Base-by-base conservation (phyloP, 2,113 vertebrate genomes). In the Sterna hirundo region DNA sequence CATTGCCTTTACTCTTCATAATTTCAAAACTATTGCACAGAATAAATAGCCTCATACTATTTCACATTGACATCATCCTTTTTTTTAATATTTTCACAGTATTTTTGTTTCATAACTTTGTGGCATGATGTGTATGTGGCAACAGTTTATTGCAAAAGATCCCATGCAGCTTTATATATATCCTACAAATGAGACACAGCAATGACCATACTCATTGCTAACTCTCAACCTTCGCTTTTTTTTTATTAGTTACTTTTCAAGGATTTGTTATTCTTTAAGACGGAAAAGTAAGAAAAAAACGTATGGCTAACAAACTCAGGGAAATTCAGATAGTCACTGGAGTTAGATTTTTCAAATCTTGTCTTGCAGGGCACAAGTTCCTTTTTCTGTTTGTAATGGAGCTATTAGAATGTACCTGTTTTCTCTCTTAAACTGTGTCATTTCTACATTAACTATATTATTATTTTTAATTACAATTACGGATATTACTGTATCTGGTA, bases 141-240 rank as follows among this genome's bases (percentile, higher is more conserved):
- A 96, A 94, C 18, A 90, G 32, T 78, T 78, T 38, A 79, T 95
- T 93, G 68, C 94, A 90, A 86, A 88, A 95, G 75, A 86, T 74
- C 11, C 13, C 52, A 12, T 55, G 47, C 27, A 54, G 32, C 29
- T 94, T 94, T 86, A 78, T 51, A 27, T 51, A 27, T 38, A 36
- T 77, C 42, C 22, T 81, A n/a, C 44, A 82, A 84, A 76, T 81
- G 55, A 86, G 54, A 55, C 5, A 68, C 13, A 68, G 38, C 60
- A 51, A 34, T 60, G n/a, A 36, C 47, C 18, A 32, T 66, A 51
- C 36, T 20, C 30, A 68, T 40, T 54, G 36, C 54, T 83, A 44
- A 80, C 36, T 83, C 61, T 57, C 64, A 91, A 44, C 3, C 22
- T 74, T 25, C 22, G 46, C 29, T 57, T 58, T 54, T 38, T 38